phyloP scores from a whole-genome alignment of 1,140 invertebrate genomes.

The Zaprionus inermis region DNA sequence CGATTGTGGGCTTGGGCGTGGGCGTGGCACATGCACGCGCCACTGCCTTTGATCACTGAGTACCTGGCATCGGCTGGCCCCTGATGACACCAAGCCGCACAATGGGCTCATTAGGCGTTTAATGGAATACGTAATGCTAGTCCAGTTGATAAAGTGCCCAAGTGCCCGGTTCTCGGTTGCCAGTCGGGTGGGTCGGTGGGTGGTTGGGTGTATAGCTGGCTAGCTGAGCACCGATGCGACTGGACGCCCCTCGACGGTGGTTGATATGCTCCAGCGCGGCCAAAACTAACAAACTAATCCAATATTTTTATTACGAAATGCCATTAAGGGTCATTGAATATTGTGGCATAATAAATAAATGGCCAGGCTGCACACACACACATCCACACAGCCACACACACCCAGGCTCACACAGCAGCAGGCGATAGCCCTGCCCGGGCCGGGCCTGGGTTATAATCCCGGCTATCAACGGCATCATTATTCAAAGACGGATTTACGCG shows the following conservation, averaged over 20 bases:
- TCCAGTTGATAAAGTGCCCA: constrained; percentile 70
- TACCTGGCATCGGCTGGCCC: constrained; percentile 49
- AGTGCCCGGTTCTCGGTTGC: neutral
- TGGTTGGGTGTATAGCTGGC: constrained; percentile 22
- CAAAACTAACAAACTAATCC: constrained; percentile 80
- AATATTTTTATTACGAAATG: constrained; percentile 83
- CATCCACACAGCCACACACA: constrained; percentile 9
- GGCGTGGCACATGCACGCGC: constrained; percentile 23
- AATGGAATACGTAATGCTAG: constrained; percentile 77
- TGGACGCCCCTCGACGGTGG: constrained; percentile 34
- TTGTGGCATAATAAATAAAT: constrained; percentile 83
- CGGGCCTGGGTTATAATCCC: constrained; percentile 58
- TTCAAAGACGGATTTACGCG: constrained; percentile 75
- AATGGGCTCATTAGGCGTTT: constrained; percentile 81
- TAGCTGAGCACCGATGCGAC: neutral
- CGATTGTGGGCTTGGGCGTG: constrained; percentile 15
- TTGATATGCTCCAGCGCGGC: constrained; percentile 40
- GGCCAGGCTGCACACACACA: constrained; percentile 37
- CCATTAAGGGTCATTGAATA: constrained; percentile 83
- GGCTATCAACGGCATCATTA: constrained; percentile 81
- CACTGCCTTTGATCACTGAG: constrained; percentile 43
- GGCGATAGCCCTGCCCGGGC: constrained; percentile 13
- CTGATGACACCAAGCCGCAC: constrained; percentile 48
- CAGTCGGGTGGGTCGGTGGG: constrained; percentile 11
- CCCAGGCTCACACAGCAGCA: constrained; percentile 15